phyloP scores from a whole-genome alignment of 1,140 invertebrate genomes.

The Penaeus vannamei region DNA sequence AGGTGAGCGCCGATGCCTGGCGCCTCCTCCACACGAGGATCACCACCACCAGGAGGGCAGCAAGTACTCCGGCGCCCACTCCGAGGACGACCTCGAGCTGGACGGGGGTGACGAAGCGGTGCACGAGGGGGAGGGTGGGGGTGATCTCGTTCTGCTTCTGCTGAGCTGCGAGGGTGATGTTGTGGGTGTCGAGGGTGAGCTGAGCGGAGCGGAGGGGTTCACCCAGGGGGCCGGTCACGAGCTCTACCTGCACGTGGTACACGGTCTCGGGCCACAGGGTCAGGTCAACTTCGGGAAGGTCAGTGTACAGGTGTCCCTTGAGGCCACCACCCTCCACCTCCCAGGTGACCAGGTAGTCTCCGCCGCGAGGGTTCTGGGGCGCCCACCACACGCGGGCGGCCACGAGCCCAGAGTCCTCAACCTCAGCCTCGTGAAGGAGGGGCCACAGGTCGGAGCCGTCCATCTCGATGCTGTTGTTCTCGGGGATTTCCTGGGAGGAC shows the following conservation, averaged over 20 bases:
- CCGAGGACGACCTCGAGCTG: constrained; percentile 46
- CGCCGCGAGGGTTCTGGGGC: constrained; percentile 66
- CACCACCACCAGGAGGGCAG: constrained; percentile 44
- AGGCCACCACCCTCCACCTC: constrained; percentile 85
- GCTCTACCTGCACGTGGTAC: constrained; percentile 81
- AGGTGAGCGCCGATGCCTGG: neutral
- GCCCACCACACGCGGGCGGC: constrained; percentile 69
- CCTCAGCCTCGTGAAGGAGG: constrained; percentile 42
- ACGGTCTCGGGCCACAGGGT: constrained; percentile 85
- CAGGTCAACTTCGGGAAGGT: constrained; percentile 82
- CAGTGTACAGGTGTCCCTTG: constrained; percentile 87
- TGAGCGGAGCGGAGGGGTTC: constrained; percentile 61
- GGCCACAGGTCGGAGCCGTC: constrained; percentile 39
- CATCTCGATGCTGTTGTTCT: constrained; percentile 47
- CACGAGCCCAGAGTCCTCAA: constrained; percentile 61
- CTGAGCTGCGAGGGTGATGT: constrained; percentile 57
- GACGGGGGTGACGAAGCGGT: constrained; percentile 41
- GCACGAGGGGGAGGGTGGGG: constrained; percentile 58
- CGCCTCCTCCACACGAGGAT: constrained; percentile 37
- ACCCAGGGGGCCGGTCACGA: constrained; percentile 67
- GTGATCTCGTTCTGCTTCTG: constrained; percentile 45
- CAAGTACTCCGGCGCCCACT: constrained; percentile 40
- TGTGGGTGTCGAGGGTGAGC: constrained; percentile 68
- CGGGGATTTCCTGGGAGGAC: constrained; percentile 29
- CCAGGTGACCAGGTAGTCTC: constrained; percentile 85